These are phyloP conservation scores for Zaprionus gabonicus DNA, from an alignment of 1,140 invertebrate species.

Conservation along the genomic window DNA sequence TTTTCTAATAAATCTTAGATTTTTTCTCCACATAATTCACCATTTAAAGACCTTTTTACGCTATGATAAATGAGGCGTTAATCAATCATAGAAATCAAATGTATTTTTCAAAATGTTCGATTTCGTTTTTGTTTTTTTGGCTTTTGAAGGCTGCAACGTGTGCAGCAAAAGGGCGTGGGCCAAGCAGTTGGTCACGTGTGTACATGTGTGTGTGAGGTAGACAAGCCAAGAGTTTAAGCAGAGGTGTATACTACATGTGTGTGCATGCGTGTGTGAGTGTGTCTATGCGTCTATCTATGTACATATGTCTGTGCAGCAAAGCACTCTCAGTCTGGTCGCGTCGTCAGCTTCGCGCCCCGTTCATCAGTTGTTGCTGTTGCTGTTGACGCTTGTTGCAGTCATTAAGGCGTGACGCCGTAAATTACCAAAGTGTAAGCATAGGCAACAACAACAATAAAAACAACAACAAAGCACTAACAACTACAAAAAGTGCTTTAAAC, in stretches of 20 bases:
- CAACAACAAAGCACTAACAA: constrained; percentile 43
- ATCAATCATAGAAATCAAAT: constrained; percentile 10
- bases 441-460: constrained; percentile 49
- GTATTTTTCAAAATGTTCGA: constrained; percentile 12
- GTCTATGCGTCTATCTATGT: constrained; percentile 9
- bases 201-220: constrained; percentile 13
- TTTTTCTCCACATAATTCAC: too few species aligned
- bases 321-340: constrained; percentile 23
- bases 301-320: constrained; percentile 59
- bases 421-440: constrained; percentile 75
- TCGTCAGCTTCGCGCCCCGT: constrained; percentile 32
- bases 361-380: constrained; percentile 46
- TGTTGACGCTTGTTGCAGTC: constrained; percentile 62
- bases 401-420: constrained; percentile 79
- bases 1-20: too few species aligned
- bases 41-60: neutral
- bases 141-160: constrained; percentile 30
- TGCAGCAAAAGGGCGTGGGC: constrained; percentile 69
- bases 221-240: constrained; percentile 31
- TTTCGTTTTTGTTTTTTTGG: constrained; percentile 10
- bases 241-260: constrained; percentile 15
- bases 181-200: constrained; percentile 14
- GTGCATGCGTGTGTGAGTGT: constrained; percentile 9
- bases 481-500: constrained; percentile 62
- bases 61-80: neutral